These are phyloP conservation scores for Punctoribates punctum DNA, from an alignment of 2,888 invertebrate species.

Conservation along the genomic window DNA sequence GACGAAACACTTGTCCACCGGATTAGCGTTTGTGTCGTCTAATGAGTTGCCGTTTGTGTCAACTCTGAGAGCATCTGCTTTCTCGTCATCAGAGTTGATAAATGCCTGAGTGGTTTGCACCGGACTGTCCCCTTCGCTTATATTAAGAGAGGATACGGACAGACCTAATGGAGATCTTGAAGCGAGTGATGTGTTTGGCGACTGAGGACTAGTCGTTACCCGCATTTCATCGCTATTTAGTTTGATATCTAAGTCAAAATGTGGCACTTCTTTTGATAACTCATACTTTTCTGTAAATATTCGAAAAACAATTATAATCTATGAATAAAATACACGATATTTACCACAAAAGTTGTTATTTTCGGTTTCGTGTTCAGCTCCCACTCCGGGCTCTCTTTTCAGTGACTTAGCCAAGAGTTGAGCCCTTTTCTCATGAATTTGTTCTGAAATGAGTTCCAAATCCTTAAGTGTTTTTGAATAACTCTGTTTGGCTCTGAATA, in stretches of 20 bases:
- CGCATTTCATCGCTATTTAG: not conserved
- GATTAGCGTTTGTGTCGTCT: constrained; percentile 5
- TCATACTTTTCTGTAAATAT: not conserved
- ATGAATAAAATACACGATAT: not conserved
- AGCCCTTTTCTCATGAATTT: constrained; percentile 43
- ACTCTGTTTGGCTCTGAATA: constrained; percentile 36
- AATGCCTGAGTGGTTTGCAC: not conserved
- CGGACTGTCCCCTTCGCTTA: not conserved
- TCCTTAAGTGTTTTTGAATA: constrained; percentile 43
- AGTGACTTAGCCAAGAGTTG: constrained; percentile 37
- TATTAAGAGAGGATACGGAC: not conserved
- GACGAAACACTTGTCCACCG: not conserved
- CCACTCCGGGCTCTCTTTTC: constrained; percentile 43
- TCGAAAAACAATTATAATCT: not conserved
- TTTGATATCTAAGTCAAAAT: not conserved
- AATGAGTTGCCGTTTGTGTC: constrained; percentile 24
- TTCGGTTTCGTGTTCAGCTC: constrained; percentile 40
- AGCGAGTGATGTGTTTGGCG: constrained; percentile 16
- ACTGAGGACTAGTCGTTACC: constrained; percentile 13
- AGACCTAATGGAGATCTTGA: constrained; percentile 8
- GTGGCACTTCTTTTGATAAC: constrained; percentile 20
- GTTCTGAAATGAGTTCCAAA: constrained; percentile 44
- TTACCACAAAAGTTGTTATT: not conserved
- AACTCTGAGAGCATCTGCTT: not conserved
- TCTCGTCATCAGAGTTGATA: not conserved